A percentile compares a stretch with the other conserved stretches of the same genome.
phyloP scores from a whole-genome alignment of 2,888 invertebrate genomes.

The Heliconius aoede region DNA sequence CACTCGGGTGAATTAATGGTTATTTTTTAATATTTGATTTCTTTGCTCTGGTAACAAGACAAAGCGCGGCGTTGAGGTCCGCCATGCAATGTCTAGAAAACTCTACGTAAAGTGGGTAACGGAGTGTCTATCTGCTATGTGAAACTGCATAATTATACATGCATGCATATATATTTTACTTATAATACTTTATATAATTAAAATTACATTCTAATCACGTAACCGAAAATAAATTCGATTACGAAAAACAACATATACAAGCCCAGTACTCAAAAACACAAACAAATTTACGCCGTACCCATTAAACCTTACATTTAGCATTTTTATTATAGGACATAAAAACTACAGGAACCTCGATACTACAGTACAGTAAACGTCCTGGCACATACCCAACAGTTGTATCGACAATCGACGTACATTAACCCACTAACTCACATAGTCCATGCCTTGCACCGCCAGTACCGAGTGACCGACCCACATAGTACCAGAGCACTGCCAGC shows the following conservation, averaged over 20 bases:
- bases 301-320: constrained; percentile 2
- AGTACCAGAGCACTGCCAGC: constrained; percentile 45
- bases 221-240: neutral
- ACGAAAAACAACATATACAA: neutral
- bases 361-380: constrained; percentile 41
- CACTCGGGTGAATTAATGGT: too few relatives aligned
- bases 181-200: too few relatives aligned
- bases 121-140: too few relatives aligned
- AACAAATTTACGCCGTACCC: neutral
- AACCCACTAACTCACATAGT: constrained; percentile 54
- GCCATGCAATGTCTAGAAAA: too few relatives aligned
- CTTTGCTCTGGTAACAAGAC: too few relatives aligned
- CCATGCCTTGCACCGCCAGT: constrained; percentile 49
- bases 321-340: constrained; percentile 12
- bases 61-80: too few relatives aligned
- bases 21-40: too few relatives aligned
- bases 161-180: too few relatives aligned
- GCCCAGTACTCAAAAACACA: neutral
- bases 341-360: constrained; percentile 21
- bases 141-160: too few relatives aligned
- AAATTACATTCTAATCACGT: neutral
- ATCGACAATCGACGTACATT: constrained; percentile 52
- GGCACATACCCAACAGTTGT: constrained; percentile 52
- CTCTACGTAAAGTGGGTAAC: too few relatives aligned
- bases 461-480: constrained; percentile 56